Percentiles rank a stretch among this genome's conserved stretches.
phyloP scores from a whole-genome alignment of 2,888 invertebrate genomes.

The Sabellastarte sp. region DNA sequence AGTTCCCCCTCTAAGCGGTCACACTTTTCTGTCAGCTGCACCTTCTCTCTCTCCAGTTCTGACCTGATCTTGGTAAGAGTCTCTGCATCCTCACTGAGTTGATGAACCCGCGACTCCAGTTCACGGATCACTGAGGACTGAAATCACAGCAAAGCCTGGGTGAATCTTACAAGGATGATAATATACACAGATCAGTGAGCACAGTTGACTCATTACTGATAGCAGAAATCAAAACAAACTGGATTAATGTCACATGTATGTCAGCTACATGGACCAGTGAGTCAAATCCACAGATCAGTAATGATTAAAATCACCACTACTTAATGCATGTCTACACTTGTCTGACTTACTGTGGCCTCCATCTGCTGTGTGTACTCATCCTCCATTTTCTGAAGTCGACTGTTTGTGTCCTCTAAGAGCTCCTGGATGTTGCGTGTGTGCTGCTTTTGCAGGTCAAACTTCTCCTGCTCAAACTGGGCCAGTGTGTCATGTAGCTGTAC shows the following conservation, averaged over 20 bases:
- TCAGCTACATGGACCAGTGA: no score
- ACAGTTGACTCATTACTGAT: no score
- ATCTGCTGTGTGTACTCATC: conserved; percentile 53
- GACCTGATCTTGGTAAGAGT: conserved; percentile 38
- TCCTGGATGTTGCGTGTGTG: conserved; percentile 57
- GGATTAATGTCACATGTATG: no score
- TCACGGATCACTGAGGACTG: conserved; percentile 44
- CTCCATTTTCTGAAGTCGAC: conserved; percentile 53
- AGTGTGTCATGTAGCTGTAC: conserved; percentile 50
- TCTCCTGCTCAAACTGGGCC: conserved; percentile 54
- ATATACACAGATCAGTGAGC: no score
- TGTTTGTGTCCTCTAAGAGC: conserved; percentile 55
- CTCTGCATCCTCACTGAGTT: conserved; percentile 51
- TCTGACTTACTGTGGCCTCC: conserved; percentile 45
- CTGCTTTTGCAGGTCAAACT: conserved; percentile 56
- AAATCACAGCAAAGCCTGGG: no score
- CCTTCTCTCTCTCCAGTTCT: conserved; percentile 46
- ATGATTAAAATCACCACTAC: no score
- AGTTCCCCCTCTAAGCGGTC: conserved; percentile 41
- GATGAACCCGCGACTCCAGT: conserved; percentile 50
- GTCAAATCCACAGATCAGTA: no score
- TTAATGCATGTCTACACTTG: no score
- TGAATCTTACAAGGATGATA: no score
- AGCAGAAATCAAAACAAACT: no score
- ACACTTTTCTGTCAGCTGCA: conserved; percentile 38